Percentiles rank a stretch among this genome's conserved stretches.
phyloP scores from a whole-genome alignment of 2,113 vertebrate species.

The Perca fluviatilis region DNA sequence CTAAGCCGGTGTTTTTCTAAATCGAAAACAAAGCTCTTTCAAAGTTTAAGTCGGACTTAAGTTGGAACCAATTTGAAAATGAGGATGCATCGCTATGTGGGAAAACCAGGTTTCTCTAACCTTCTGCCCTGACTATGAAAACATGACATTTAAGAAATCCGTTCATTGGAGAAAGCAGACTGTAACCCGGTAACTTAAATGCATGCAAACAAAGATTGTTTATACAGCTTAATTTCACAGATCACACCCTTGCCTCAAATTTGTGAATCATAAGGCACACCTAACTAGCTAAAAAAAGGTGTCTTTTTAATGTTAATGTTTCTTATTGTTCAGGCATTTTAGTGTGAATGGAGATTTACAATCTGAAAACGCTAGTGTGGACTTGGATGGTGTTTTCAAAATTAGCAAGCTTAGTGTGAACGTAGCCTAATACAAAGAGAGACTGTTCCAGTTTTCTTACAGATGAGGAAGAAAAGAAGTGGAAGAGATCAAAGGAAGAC shows the following conservation, averaged over 20 bases:
- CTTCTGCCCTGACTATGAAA: not conserved
- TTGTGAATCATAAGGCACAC: too few relatives aligned
- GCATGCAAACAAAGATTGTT: not conserved
- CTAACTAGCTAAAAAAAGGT: too few relatives aligned
- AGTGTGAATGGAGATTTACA: not conserved
- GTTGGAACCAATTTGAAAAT: not conserved
- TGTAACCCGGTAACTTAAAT: too few relatives aligned
- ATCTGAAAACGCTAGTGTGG: not conserved
- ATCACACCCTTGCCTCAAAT: too few relatives aligned
- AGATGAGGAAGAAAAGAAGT: not conserved
- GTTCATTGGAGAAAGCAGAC: not conserved
- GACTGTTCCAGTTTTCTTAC: not conserved
- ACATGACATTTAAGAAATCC: not conserved
- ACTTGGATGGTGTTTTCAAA: not conserved
- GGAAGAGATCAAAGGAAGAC: conserved; percentile 10
- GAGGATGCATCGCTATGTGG: not conserved
- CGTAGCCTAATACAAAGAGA: not conserved
- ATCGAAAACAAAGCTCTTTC: not conserved
- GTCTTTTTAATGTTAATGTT: too few relatives aligned
- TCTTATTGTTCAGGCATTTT: not conserved
- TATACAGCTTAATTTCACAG: too few relatives aligned
- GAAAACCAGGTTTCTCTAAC: not conserved
- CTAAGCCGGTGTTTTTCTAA: not conserved
- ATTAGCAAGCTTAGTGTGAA: not conserved
- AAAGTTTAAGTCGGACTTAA: not conserved